These are phyloP conservation scores for Gallinago nigripennis DNA, from an alignment of 2,797 vertebrate genomes.

Conservation along the genomic window DNA sequence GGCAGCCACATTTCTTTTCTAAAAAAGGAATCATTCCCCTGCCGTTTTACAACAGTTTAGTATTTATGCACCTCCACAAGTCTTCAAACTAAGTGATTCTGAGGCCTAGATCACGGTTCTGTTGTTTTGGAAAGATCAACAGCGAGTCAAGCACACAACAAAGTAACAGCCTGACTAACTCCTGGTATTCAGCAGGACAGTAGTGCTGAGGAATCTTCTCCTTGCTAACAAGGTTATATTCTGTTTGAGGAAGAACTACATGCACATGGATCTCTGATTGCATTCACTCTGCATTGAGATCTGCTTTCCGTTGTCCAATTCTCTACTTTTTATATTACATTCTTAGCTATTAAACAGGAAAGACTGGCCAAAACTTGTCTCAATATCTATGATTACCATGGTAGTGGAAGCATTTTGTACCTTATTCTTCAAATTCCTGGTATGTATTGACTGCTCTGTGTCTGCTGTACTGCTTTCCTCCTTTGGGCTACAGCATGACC, in stretches of 20 bases:
- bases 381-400: neutral
- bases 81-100: neutral
- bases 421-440: neutral
- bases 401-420: neutral
- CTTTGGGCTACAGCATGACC: neutral
- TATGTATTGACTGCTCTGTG: neutral
- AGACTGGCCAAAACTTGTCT: neutral
- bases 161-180: neutral
- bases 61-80: neutral
- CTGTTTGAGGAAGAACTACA: neutral
- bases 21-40: neutral
- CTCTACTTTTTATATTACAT: neutral
- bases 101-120: neutral
- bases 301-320: neutral
- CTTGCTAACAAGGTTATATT: neutral
- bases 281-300: neutral
- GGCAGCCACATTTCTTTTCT: neutral
- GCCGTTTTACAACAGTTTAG: neutral
- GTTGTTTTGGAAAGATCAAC: neutral
- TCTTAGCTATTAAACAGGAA: neutral
- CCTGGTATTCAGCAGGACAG: neutral
- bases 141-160: neutral
- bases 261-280: neutral
- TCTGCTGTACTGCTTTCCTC: neutral
- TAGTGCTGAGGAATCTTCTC: neutral